Percentiles rank a stretch among this genome's conserved stretches.
Evolutionary conservation across 2,797 vertebrate genomes (phyloP).

Genomic region (Philypnodon macrostomus): DNA sequence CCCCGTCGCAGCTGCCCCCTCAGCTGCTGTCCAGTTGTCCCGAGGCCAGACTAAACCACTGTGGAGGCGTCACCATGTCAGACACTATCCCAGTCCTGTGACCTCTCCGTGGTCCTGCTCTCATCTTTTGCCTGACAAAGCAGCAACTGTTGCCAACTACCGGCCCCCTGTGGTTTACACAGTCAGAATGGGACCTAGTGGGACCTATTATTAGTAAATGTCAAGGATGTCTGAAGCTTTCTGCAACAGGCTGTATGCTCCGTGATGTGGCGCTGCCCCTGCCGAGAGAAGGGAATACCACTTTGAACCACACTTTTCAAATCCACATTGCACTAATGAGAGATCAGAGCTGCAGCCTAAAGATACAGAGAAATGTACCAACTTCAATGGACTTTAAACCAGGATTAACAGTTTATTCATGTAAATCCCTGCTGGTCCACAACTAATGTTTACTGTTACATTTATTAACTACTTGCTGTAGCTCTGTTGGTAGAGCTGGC

Average conservation of each 20-base stretch:
- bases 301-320: conserved; percentile 6
- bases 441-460: background rate
- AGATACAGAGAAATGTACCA: background rate
- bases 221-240: conserved; percentile 22
- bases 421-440: background rate
- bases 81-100: conserved; percentile 38
- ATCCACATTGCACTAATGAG: conserved; percentile 1
- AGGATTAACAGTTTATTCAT: background rate
- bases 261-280: background rate
- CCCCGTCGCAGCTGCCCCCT: conserved; percentile 8
- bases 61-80: conserved; percentile 24
- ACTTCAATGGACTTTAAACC: background rate
- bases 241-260: conserved; percentile 9
- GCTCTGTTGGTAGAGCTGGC: background rate
- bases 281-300: conserved; percentile 3
- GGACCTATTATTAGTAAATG: conserved; percentile 37
- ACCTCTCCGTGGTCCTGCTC: conserved; percentile 37
- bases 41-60: conserved; percentile 18
- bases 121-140: conserved; percentile 31
- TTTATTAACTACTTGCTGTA: background rate
- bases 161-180: conserved; percentile 11
- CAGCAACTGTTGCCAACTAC: conserved; percentile 48
- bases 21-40: conserved; percentile 60
- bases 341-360: background rate
- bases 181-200: conserved; percentile 20